Conservation (phyloP, 2,113 vertebrate genomes). For the Tauraco erythrolophus region DNA sequence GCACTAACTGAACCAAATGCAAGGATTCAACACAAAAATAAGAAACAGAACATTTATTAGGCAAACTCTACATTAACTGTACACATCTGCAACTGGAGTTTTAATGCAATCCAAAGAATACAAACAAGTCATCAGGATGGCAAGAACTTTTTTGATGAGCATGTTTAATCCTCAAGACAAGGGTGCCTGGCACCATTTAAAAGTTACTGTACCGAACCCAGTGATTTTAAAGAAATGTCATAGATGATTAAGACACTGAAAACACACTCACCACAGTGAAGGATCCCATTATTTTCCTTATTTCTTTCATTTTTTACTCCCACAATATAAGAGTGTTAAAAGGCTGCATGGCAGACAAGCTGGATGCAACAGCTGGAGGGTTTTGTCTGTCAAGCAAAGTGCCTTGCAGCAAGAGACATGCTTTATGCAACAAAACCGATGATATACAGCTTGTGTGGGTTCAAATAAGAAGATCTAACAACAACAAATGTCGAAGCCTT, state of each 20-base stretch:
- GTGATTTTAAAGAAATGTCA: constrained; percentile 42
- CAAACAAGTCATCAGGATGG: constrained; percentile 19
- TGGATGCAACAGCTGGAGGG: constrained; percentile 60
- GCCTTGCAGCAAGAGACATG: constrained; percentile 33
- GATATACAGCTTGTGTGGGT: neutral
- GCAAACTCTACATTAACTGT: constrained; percentile 21
- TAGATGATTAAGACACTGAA: constrained; percentile 30
- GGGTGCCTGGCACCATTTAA: constrained; percentile 10
- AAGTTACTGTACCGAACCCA: constrained; percentile 22
- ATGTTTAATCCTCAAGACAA: constrained; percentile 24
- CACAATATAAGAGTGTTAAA: constrained; percentile 6
- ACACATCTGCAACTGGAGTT: constrained; percentile 23
- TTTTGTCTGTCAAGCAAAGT: constrained; percentile 48
- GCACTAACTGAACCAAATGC: neutral
- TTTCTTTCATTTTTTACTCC: neutral
- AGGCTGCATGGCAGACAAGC: constrained; percentile 45
- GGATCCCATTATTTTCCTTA: neutral
- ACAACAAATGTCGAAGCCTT: constrained; percentile 23
- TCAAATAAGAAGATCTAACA: constrained; percentile 16
- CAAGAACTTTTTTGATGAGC: neutral
- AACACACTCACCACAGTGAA: neutral
- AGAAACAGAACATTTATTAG: constrained; percentile 33
- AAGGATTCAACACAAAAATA: constrained; percentile 9
- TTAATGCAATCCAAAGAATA: constrained; percentile 23
- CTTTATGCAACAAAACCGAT: neutral